These are phyloP conservation scores for Muntiacus reevesi DNA, from an alignment of 2,113 vertebrate genomes.

Conservation along the genomic window DNA sequence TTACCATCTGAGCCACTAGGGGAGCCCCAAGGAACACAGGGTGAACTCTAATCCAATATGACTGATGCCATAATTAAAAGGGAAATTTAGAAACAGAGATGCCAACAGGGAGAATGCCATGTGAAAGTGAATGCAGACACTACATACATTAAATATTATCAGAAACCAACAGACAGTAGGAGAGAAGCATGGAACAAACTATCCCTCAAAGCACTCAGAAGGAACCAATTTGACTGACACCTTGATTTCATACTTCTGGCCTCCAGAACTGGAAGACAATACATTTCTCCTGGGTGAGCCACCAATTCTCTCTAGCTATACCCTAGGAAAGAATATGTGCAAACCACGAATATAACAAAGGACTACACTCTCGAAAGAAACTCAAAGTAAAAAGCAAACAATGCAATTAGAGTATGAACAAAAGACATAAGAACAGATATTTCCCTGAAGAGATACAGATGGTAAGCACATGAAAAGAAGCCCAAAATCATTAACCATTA, in stretches of 20 bases:
- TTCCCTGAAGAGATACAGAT: background rate
- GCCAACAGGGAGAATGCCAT: background rate
- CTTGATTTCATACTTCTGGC: background rate
- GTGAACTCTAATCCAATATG: background rate
- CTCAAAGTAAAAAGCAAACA: background rate
- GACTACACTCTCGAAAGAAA: background rate
- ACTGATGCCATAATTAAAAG: background rate
- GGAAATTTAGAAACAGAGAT: background rate
- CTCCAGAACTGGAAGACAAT: background rate
- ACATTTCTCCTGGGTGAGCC: background rate
- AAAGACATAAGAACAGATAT: background rate
- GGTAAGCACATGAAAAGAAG: background rate
- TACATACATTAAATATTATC: background rate
- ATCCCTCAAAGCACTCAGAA: background rate
- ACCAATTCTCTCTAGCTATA: background rate
- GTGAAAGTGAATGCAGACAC: background rate
- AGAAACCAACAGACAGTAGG: background rate
- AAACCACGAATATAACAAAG: background rate
- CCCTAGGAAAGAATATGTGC: background rate
- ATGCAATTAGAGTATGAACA: background rate
- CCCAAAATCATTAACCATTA: background rate
- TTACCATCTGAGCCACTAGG: background rate
- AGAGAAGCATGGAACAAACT: background rate
- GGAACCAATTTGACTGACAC: background rate
- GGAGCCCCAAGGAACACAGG: background rate